These are phyloP conservation scores for Villa cingulata DNA, from an alignment of 2,888 invertebrate genomes.

Conservation along the genomic window DNA sequence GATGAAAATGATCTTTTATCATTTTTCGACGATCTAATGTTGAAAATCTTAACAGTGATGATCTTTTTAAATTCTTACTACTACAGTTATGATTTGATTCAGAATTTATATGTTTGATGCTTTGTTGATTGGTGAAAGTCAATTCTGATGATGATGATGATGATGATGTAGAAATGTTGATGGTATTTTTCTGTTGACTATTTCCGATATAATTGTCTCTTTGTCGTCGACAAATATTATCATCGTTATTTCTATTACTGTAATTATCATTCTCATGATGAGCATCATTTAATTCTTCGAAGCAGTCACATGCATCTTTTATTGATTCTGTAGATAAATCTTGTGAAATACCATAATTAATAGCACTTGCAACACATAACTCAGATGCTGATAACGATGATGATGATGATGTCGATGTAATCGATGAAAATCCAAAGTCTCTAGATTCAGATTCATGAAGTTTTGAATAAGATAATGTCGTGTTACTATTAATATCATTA, in stretches of 20 bases:
- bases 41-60: constrained; percentile 3
- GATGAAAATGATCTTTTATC: constrained; percentile 9
- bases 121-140: no score
- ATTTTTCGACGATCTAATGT: constrained; percentile 8
- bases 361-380: not conserved
- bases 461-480: constrained; percentile 9
- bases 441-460: no score
- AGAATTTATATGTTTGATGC: not conserved
- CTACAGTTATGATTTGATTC: not conserved
- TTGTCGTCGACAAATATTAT: not conserved
- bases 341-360: constrained; percentile 22
- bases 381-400: not conserved
- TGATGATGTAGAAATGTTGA: not conserved
- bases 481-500: no score
- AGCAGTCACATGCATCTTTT: constrained; percentile 26
- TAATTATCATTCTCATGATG: constrained; percentile 20
- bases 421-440: not conserved
- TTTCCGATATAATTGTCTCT: not conserved
- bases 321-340: constrained; percentile 30
- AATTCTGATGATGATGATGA: no score
- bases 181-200: not conserved
- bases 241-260: not conserved
- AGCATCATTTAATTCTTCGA: constrained; percentile 25
- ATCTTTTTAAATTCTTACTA: constrained; percentile 3
- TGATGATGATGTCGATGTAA: not conserved